phyloP scores from a whole-genome alignment of 2,113 vertebrate species.

The Craseonycteris thonglongyai region DNA sequence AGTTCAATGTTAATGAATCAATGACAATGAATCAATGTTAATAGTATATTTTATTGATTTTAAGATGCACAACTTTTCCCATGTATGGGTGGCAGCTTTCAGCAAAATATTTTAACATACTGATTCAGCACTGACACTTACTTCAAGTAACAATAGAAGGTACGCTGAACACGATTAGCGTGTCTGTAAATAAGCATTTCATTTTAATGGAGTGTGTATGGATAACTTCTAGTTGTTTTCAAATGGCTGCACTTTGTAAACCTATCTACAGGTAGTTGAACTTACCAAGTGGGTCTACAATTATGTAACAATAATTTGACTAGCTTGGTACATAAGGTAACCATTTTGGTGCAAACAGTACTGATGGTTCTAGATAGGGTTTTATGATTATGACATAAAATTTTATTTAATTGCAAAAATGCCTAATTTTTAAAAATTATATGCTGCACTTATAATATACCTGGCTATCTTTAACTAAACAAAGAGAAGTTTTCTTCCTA shows the following conservation, averaged over 20 bases:
- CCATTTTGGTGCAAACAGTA: neutral
- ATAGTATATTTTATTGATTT: neutral
- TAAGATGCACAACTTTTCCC: neutral
- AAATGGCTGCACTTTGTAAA: neutral
- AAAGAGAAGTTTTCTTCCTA: neutral
- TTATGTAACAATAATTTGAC: neutral
- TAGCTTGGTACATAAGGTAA: neutral
- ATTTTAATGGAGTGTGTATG: neutral
- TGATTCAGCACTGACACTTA: neutral
- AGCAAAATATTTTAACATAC: neutral
- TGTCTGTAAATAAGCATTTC: neutral
- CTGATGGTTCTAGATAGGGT: neutral
- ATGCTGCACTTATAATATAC: neutral
- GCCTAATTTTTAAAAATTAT: neutral
- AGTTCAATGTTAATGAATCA: neutral
- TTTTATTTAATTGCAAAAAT: neutral
- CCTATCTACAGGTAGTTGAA: neutral
- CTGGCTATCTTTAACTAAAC: neutral
- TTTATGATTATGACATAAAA: neutral
- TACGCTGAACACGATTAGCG: neutral
- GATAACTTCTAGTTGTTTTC: neutral
- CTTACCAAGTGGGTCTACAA: neutral
- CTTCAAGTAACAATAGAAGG: neutral
- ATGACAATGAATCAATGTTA: neutral
- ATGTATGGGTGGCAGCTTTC: neutral